These are phyloP conservation scores for Elymnias hypermnestra DNA, from an alignment of 1,140 invertebrate genomes.

Conservation along the genomic window DNA sequence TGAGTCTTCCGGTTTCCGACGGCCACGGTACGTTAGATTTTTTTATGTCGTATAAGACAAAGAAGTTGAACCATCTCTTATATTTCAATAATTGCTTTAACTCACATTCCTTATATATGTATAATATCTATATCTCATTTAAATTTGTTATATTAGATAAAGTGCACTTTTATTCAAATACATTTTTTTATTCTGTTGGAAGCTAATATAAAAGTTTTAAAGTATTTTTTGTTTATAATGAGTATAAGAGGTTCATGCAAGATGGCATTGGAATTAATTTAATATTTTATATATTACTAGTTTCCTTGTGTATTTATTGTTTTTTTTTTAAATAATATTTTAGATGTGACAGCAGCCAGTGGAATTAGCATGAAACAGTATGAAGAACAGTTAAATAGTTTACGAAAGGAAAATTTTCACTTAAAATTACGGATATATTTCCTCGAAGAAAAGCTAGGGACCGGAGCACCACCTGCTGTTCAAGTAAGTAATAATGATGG, in stretches of 20 bases:
- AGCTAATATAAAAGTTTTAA: neutral
- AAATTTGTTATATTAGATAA: no score
- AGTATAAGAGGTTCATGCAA: neutral
- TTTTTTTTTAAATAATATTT: neutral
- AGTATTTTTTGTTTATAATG: neutral
- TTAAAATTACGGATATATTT: conserved; percentile 93
- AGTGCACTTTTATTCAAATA: no score
- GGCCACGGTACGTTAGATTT: conserved; percentile 55
- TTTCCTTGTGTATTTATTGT: no score
- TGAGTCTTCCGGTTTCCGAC: conserved; percentile 51
- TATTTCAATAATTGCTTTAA: no score
- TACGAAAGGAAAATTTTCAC: conserved; percentile 95
- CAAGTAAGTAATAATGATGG: conserved; percentile 76
- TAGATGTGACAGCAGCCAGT: conserved; percentile 56
- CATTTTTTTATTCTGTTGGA: no score
- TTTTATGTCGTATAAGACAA: no score
- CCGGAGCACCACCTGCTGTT: conserved; percentile 71
- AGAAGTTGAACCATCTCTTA: no score
- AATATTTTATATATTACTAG: no score
- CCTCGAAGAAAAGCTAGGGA: conserved; percentile 88
- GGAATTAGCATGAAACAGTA: conserved; percentile 87
- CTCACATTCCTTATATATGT: no score
- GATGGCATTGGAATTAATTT: neutral
- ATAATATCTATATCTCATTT: no score
- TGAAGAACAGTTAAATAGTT: conserved; percentile 87